Evolutionary conservation across 2,113 vertebrate genomes (phyloP).

Genomic region (Nesoenas mayeri): DNA sequence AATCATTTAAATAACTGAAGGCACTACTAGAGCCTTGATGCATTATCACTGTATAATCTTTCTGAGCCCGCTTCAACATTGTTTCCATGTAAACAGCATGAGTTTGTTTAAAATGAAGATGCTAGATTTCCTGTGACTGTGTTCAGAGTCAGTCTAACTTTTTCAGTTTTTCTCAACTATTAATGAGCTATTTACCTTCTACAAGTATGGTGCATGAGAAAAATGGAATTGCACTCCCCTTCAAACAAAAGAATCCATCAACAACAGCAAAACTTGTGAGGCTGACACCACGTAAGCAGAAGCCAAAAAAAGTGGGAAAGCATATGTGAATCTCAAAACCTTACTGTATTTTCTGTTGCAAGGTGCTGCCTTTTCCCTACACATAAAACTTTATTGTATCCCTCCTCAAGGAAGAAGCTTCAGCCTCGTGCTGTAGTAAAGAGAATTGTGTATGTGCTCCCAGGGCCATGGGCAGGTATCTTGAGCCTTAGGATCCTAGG

Average conservation of each 20-base stretch:
- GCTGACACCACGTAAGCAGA: neutral
- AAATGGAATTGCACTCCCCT: neutral
- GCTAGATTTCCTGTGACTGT: neutral
- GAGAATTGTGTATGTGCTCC: neutral
- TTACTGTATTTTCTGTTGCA: neutral
- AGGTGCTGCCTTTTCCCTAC: neutral
- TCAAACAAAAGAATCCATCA: neutral
- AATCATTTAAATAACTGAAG: neutral
- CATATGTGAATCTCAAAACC: neutral
- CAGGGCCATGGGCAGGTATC: neutral
- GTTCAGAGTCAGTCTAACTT: neutral
- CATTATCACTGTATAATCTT: neutral
- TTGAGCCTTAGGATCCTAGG: neutral
- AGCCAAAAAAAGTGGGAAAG: neutral
- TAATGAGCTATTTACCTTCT: neutral
- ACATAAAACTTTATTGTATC: neutral
- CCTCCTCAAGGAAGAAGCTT: neutral
- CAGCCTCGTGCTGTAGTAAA: neutral
- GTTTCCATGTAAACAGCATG: neutral
- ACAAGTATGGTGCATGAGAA: neutral
- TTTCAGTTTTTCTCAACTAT: neutral
- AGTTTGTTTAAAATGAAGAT: neutral
- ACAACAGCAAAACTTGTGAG: neutral
- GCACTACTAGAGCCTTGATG: neutral
- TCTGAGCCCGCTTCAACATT: neutral